Evolutionary conservation across 2,888 invertebrate genomes (phyloP), one percentile per base, ranked within the genome.

Genomic region (Eledone cirrhosa): DNA sequence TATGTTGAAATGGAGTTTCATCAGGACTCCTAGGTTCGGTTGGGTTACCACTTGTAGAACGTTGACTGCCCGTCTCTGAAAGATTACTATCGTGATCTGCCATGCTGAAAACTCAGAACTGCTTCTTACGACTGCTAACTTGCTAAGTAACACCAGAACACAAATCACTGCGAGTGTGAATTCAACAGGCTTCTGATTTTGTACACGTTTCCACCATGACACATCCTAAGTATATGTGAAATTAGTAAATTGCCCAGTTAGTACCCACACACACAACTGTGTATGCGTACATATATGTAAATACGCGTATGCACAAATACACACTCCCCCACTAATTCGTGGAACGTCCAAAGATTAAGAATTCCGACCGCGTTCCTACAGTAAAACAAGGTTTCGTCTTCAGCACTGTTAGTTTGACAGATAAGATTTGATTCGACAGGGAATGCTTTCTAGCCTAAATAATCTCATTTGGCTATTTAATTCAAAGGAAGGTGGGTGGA

Each of bases 341-440:
- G 72, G 72, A 29, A 72, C 41, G 33, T 72, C 31, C n/a, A 41
- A 72, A 24, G 72, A 31, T 31, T 72, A 31, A 41, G 72, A 72
- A 72, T 72, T 72, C 72, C 72, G 72, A 72, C 72, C 72, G 72
- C 72, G 72, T 72, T 72, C 72, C 31, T n/a, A 31, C n/a, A 72
- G 72, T 72, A 41, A 41, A 72, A 22, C 31, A 31, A 72, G 72
- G 33, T 72, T 41, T 72, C 33, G 72, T 31, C 72, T 41, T n/a
- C n/a, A 41, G 33, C 3, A 72, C 33, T 41, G 33, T 13, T 72
- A 33, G 41, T n/a, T 33, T 41, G 72, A 41, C 31, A 72, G 72
- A 72, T 22, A 72, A 8, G 5, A n/a, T n/a, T 72, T 72, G 31
- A n/a, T 72, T 72, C 16, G 72, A 31, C 72, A 22, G 31, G 33